phyloP scores from a whole-genome alignment of 1,140 invertebrate genomes.

The Drosophila pruinosa region DNA sequence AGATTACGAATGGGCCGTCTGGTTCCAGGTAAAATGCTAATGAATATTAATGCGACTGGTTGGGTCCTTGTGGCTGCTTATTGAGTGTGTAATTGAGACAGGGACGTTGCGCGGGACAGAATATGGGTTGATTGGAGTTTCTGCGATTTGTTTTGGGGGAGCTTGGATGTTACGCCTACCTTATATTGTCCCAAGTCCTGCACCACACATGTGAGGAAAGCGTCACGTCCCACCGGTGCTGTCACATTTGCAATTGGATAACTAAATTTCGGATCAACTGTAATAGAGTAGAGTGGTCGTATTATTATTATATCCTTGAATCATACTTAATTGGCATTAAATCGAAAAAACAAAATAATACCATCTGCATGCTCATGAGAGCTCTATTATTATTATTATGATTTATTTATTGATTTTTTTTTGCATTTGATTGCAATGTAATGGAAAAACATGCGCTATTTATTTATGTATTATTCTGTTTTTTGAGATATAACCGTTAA shows the following conservation, averaged over 20 bases:
- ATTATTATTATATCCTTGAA: conserved; percentile 23
- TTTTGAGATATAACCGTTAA: not conserved
- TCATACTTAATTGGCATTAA: conserved; percentile 38
- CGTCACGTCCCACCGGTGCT: conserved; percentile 91
- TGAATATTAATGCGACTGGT: conserved; percentile 75
- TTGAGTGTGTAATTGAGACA: conserved; percentile 78
- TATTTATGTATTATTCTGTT: not conserved
- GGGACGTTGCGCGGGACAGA: not conserved
- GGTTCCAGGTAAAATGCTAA: conserved; percentile 67
- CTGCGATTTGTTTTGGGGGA: conserved; percentile 14
- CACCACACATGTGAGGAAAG: conserved; percentile 91
- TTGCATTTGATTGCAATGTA: not conserved
- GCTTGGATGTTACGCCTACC: conserved; percentile 84
- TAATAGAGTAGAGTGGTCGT: conserved; percentile 62
- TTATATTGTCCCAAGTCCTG: conserved; percentile 92
- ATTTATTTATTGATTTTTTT: not conserved
- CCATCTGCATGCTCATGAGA: not conserved
- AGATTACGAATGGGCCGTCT: conserved; percentile 49
- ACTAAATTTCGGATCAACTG: conserved; percentile 92
- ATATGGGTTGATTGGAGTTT: not conserved
- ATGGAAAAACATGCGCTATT: too few relatives aligned
- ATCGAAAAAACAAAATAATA: conserved; percentile 12
- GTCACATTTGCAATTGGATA: conserved; percentile 93
- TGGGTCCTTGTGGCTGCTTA: conserved; percentile 68
- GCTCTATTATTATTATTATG: not conserved